Conservation (phyloP, 1,140 invertebrate genomes). For the Nomia melanderi region DNA sequence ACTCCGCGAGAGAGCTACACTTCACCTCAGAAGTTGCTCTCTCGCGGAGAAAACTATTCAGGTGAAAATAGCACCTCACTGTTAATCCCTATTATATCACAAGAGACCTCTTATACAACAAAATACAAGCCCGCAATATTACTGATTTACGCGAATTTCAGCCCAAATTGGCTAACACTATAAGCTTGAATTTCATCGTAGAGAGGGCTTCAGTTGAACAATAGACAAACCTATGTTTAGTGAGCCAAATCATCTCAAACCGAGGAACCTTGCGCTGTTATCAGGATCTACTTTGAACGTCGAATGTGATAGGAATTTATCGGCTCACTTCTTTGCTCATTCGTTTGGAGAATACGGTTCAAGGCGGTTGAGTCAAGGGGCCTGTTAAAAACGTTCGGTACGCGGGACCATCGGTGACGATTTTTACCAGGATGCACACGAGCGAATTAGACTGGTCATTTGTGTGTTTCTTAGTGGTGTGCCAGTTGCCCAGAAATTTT, state of each 20-base stretch:
- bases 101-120: no score
- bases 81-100: no score
- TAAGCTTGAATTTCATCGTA: no score
- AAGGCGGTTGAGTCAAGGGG: neutral
- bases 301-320: slow-evolving; percentile 13
- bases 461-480: slow-evolving; percentile 4
- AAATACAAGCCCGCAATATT: no score
- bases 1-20: no score
- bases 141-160: no score
- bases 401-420: slow-evolving; percentile 44
- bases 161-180: no score
- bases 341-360: slow-evolving; percentile 3
- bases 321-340: slow-evolving; percentile 9
- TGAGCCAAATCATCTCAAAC: slow-evolving; percentile 29
- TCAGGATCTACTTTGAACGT: neutral
- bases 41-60: no score
- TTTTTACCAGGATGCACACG: slow-evolving; percentile 7
- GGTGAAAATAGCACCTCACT: no score
- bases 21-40: no score
- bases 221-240: slow-evolving; percentile 21
- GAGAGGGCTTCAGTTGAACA: neutral
- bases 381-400: slow-evolving; percentile 51
- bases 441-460: slow-evolving; percentile 19
- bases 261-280: neutral
- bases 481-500: slow-evolving; percentile 40